A percentile compares a stretch with the other conserved stretches of the same genome.
These are phyloP conservation scores for Nasonia giraulti DNA, from an alignment of 1,140 invertebrate genomes.

Conservation along the genomic window DNA sequence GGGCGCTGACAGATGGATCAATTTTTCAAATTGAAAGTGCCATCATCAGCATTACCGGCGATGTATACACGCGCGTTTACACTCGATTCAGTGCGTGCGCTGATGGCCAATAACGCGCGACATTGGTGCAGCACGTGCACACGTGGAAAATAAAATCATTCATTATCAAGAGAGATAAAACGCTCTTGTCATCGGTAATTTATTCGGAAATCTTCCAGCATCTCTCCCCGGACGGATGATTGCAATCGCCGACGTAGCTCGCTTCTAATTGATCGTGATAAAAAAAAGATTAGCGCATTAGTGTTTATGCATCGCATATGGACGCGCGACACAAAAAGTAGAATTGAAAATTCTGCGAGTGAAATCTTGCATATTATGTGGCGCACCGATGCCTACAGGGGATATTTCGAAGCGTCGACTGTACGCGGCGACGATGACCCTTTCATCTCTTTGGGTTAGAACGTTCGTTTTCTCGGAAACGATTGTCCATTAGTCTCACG, in stretches of 20 bases:
- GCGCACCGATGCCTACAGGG: too few species aligned
- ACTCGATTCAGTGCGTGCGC: not conserved
- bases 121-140: not conserved
- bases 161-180: conserved; percentile 2
- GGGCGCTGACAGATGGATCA: not conserved
- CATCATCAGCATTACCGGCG: not conserved
- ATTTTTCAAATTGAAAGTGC: not conserved
- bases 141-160: conserved; percentile 13
- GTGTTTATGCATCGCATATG: not conserved
- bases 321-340: not conserved
- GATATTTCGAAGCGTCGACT: not conserved
- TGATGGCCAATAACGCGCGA: not conserved
- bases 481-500: too few species aligned
- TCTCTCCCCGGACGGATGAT: not conserved
- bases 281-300: not conserved
- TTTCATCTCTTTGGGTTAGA: not conserved
- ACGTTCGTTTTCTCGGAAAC: too few species aligned
- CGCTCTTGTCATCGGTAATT: conserved; percentile 12
- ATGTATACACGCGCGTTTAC: not conserved
- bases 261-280: not conserved
- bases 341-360: not conserved
- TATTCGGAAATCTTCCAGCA: conserved; percentile 30
- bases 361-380: not conserved
- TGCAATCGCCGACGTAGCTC: not conserved
- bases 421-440: not conserved